Evolutionary conservation across 2,113 vertebrate genomes (phyloP).

Genomic region (Tachycineta bicolor): DNA sequence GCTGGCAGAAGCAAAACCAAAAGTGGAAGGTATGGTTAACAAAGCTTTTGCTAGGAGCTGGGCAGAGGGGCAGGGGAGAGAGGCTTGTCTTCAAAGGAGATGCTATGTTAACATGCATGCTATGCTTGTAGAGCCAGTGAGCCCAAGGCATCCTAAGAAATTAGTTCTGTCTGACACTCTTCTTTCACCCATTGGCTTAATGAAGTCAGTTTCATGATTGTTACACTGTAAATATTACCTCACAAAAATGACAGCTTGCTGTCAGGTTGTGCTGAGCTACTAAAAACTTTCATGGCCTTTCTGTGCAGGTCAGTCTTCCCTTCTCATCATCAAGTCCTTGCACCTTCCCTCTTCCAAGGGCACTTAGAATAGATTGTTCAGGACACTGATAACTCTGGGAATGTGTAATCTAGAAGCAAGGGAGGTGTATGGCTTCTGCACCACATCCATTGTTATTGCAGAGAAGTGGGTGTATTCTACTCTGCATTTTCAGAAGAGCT

Average conservation of each 20-base stretch:
- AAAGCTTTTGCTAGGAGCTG: neutral
- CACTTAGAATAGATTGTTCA: neutral
- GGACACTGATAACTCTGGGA: neutral
- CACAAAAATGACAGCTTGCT: neutral
- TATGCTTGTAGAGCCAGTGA: neutral
- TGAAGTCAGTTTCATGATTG: neutral
- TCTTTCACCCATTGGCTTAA: neutral
- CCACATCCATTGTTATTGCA: neutral
- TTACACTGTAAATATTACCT: neutral
- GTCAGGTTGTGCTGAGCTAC: neutral
- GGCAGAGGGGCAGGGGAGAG: neutral
- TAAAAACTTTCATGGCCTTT: neutral
- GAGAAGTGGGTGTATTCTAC: neutral
- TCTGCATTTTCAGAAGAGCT: neutral
- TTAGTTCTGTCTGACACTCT: neutral
- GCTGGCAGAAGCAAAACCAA: constrained; percentile 89
- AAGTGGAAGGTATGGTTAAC: constrained; percentile 85
- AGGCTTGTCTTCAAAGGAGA: neutral
- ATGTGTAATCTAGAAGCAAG: neutral
- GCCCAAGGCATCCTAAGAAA: neutral
- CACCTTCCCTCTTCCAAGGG: neutral
- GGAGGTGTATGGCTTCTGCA: neutral
- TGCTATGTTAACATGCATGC: neutral
- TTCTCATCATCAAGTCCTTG: neutral
- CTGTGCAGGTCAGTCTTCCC: neutral